A percentile compares a stretch with the other conserved stretches of the same genome.
phyloP scores from a whole-genome alignment of 2,113 vertebrate genomes.

The Hydrolagus affinis region DNA sequence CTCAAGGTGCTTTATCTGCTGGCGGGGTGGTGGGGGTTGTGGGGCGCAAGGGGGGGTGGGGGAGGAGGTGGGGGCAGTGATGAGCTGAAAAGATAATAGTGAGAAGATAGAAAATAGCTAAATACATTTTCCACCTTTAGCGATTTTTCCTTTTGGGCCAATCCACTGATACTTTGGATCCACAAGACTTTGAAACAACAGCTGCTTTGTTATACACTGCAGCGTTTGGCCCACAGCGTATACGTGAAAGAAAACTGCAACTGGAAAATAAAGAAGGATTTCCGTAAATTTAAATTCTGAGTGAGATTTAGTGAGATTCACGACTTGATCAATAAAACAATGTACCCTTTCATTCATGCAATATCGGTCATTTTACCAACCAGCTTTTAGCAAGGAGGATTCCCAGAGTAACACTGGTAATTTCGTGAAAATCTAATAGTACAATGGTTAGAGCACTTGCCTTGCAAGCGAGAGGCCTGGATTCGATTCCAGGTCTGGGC shows the following conservation, averaged over 20 bases:
- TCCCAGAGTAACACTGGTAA: neutral
- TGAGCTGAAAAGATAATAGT: neutral
- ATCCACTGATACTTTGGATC: slow-evolving; percentile 26
- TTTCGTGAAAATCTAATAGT: too few relatives aligned
- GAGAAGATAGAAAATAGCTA: too few relatives aligned
- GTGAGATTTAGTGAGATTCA: neutral
- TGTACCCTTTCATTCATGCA: neutral
- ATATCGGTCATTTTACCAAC: too few relatives aligned
- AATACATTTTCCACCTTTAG: neutral
- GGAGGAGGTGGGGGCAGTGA: neutral
- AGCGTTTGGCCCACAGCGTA: slow-evolving; percentile 23
- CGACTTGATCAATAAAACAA: too few relatives aligned
- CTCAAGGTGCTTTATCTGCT: too few relatives aligned
- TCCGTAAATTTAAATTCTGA: slow-evolving; percentile 15
- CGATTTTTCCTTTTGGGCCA: slow-evolving; percentile 23
- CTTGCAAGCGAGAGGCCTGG: too few relatives aligned
- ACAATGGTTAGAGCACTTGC: too few relatives aligned
- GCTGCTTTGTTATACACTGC: slow-evolving; percentile 9
- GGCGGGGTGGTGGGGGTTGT: too few relatives aligned
- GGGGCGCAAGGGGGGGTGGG: too few relatives aligned
- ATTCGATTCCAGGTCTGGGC: too few relatives aligned
- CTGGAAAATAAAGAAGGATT: slow-evolving; percentile 16
- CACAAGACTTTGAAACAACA: slow-evolving; percentile 13
- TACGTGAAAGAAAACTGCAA: slow-evolving; percentile 29
- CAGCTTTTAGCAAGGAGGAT: neutral